These are phyloP conservation scores for Dendronephthya gigantea DNA, from an alignment of 64 coral and sea anemone genomes.

Conservation along the genomic window DNA sequence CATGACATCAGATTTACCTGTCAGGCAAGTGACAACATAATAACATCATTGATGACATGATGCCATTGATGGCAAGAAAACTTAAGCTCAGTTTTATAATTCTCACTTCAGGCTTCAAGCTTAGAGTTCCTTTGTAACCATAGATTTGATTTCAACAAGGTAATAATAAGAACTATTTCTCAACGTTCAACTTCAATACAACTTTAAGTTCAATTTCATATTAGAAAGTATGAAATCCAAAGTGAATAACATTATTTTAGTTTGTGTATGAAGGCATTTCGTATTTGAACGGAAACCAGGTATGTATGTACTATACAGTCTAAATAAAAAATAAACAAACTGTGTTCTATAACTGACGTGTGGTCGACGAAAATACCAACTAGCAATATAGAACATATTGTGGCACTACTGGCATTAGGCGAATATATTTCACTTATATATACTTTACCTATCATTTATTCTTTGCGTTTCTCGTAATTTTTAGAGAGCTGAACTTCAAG, in stretches of 20 bases:
- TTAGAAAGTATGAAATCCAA: no score
- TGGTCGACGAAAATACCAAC: no score
- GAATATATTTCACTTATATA: not conserved
- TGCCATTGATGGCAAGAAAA: not conserved
- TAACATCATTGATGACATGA: not conserved
- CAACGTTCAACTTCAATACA: not conserved
- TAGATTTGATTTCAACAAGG: slow-evolving; percentile 92
- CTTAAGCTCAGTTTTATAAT: not conserved
- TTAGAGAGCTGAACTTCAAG: not conserved
- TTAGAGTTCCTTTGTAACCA: slow-evolving; percentile 81
- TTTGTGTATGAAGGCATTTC: not conserved
- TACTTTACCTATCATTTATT: not conserved
- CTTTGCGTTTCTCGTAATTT: not conserved
- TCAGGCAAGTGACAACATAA: slow-evolving; percentile 43
- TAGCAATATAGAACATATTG: no score
- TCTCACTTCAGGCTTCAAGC: slow-evolving; percentile 63
- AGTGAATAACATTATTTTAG: no score
- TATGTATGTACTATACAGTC: not conserved
- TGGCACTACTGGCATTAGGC: no score
- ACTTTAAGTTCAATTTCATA: no score
- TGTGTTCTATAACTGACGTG: no score
- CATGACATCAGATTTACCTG: slow-evolving; percentile 75
- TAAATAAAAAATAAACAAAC: no score
- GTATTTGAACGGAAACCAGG: not conserved
- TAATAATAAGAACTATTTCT: slow-evolving; percentile 12